Conservation (phyloP, 2,113 vertebrate genomes). For the Sprattus sprattus region DNA sequence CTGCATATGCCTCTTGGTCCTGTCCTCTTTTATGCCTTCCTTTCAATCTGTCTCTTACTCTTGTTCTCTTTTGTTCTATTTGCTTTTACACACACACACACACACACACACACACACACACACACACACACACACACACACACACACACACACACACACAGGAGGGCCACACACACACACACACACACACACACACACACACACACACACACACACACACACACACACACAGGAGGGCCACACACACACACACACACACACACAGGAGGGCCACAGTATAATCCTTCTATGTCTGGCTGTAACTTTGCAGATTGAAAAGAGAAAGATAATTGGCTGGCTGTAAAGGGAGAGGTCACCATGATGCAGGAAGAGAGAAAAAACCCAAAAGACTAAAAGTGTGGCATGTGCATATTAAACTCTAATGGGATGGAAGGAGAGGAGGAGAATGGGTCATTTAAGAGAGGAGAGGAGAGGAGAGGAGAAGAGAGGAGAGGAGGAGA, state of each 20-base stretch:
- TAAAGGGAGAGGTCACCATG: neutral
- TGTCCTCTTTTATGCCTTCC: neutral
- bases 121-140: slow-evolving; percentile 24
- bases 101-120: slow-evolving; percentile 11
- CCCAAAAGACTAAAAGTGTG: neutral
- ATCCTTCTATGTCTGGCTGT: neutral
- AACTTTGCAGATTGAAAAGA: neutral
- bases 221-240: slow-evolving; percentile 27
- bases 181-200: neutral
- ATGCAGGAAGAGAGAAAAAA: neutral
- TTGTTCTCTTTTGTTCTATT: neutral
- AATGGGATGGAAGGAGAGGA: neutral
- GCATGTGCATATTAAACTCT: neutral
- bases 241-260: neutral
- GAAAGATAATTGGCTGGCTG: neutral
- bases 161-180: neutral
- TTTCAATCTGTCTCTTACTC: neutral
- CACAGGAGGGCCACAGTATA: neutral
- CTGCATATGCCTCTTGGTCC: neutral
- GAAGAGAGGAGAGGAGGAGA: neutral
- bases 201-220: slow-evolving; percentile 29
- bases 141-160: slow-evolving; percentile 26
- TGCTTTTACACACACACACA: neutral
- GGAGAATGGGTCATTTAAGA: slow-evolving; percentile 16
- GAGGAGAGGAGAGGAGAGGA: slow-evolving; percentile 50